Percentiles rank a stretch among this genome's conserved stretches.
Evolutionary conservation across 1,140 invertebrate species (phyloP).

Genomic region (Diorhabda elongata): DNA sequence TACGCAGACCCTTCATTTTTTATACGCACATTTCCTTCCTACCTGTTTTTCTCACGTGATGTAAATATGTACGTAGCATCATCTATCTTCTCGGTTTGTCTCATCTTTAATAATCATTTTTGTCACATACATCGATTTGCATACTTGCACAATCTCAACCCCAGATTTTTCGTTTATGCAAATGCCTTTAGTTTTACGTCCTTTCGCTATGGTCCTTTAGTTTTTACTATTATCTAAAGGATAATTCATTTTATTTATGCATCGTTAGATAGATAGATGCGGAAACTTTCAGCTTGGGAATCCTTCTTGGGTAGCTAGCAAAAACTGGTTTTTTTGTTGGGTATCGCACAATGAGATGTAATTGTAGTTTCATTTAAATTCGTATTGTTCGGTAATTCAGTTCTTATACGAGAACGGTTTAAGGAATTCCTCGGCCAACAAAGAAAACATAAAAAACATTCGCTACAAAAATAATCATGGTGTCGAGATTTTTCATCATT

Average conservation of each 20-base stretch:
- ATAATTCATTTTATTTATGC: conserved; percentile 29
- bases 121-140: conserved; percentile 29
- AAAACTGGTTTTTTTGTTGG: background rate
- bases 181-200: conserved; percentile 25
- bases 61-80: background rate
- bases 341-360: background rate
- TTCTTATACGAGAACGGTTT: no score
- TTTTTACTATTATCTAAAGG: conserved; percentile 26
- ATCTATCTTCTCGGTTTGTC: conserved; percentile 19
- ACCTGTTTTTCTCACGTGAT: conserved; percentile 20
- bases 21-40: background rate
- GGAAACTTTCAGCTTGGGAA: conserved; percentile 16
- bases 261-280: conserved; percentile 21
- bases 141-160: conserved; percentile 17
- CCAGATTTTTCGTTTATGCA: conserved; percentile 13
- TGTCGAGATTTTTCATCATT: no score
- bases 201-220: conserved; percentile 8
- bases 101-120: conserved; percentile 15
- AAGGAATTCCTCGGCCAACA: no score
- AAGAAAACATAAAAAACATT: no score
- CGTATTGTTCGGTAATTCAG: background rate
- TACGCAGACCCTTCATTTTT: conserved; percentile 17
- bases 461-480: no score
- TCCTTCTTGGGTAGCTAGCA: conserved; percentile 5
- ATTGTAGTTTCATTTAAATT: background rate